Evolutionary conservation across 2,888 invertebrate species (phyloP), one percentile per base, ranked within the genome.

Genomic region (Nomada goodeniana): DNA sequence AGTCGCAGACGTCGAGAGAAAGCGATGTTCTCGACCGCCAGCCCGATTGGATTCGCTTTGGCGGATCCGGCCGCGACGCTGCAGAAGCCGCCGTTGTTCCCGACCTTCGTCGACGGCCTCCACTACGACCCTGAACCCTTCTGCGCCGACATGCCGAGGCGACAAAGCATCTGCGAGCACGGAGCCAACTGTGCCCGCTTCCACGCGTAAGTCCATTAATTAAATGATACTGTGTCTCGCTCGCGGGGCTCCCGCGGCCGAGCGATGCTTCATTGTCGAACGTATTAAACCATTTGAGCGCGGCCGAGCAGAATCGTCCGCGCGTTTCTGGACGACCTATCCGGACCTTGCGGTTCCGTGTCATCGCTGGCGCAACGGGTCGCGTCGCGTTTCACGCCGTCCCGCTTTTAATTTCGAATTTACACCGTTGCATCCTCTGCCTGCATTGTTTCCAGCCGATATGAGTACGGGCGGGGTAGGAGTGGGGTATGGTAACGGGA

Each of bases 41-140:
- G 90, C 29, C 92, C 92, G 59, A 86, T 92, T 64, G 92, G 92
- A 55, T 92, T 92, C 76, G 91, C 92, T 53, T 78, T 92, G 82
- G 89, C 92, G 29, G 92, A 92, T 74, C 88, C 93, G 44, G 91
- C 91, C 79, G 91, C 93, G 60, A 90, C 92, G 3, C 80, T 94
- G 82, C 93, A 94, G 72, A 94, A 94, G 86, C 91, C 94, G 18
- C 86, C 94, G 23, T 91, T 94, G 20, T 95, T 94, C 88, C 94
- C 94, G 61, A 90, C 92, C 73, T 94, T 94, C 89, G 93, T 92
- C 67, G 94, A 94, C 60, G 94, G 93, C 73, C 89, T 94, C 61
- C 94, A 92, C 69, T 93, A 94, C 82, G 94, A 94, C 71, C 92
- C 93, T 15, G 92, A 92, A 65, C 92, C 92, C 57, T 92, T 91